These are phyloP conservation scores for Drosophila suboccidentalis DNA, from an alignment of 2,888 invertebrate species.

Conservation along the genomic window DNA sequence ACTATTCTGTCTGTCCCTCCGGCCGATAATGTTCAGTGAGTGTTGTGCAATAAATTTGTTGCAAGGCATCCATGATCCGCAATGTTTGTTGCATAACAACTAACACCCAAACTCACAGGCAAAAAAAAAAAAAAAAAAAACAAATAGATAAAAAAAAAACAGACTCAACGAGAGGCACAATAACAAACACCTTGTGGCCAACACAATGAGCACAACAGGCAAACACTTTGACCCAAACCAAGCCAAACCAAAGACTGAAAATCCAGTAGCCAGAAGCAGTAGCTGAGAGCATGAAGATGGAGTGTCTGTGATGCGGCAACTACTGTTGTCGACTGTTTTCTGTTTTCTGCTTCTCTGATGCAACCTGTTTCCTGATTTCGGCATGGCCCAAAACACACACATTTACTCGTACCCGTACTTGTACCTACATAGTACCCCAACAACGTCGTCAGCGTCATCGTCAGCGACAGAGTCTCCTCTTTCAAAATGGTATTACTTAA, in stretches of 20 bases:
- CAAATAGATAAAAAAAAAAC: background rate
- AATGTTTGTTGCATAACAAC: constrained; percentile 41
- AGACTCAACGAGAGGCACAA: constrained; percentile 14
- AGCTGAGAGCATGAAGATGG: constrained; percentile 12
- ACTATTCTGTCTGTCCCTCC: constrained; percentile 7
- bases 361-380: constrained; percentile 74
- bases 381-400: constrained; percentile 38
- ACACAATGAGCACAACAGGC: constrained; percentile 30
- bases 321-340: constrained; percentile 10
- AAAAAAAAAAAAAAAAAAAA: background rate
- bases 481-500: constrained; percentile 62
- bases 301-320: constrained; percentile 34
- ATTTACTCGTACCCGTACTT: background rate
- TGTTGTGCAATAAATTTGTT: constrained; percentile 47
- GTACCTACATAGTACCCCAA: background rate
- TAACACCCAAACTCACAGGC: constrained; percentile 25
- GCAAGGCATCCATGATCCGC: constrained; percentile 49
- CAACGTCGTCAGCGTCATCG: background rate
- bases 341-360: constrained; percentile 56
- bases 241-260: constrained; percentile 29
- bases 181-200: constrained; percentile 19
- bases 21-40: constrained; percentile 5
- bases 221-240: constrained; percentile 59
- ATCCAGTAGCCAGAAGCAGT: constrained; percentile 24
- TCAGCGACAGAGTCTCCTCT: constrained; percentile 7